These are phyloP conservation scores for Camponotus pennsylvanicus DNA, from an alignment of 1,140 invertebrate species.

Conservation along the genomic window DNA sequence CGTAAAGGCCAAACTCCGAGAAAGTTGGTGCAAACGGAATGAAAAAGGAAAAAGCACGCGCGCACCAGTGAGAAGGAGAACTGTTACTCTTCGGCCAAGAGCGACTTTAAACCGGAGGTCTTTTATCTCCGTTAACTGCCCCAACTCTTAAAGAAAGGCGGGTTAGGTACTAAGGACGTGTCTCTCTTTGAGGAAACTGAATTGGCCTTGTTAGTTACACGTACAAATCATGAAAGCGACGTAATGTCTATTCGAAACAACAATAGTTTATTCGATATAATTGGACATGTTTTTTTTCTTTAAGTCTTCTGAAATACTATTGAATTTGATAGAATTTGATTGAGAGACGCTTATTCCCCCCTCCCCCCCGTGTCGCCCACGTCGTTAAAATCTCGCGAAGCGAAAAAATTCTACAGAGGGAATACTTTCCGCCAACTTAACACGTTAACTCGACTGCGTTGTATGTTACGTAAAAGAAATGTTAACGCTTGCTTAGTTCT, in stretches of 20 bases:
- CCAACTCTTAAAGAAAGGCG: constrained; percentile 49
- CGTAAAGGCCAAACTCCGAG: constrained; percentile 27
- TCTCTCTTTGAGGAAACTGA: constrained; percentile 61
- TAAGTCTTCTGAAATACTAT: background rate
- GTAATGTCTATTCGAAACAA: constrained; percentile 32
- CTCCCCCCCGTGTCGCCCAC: no score
- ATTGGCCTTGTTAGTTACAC: constrained; percentile 61
- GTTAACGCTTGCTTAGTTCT: background rate
- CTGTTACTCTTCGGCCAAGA: constrained; percentile 61
- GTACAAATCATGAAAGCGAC: constrained; percentile 39
- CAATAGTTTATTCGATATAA: constrained; percentile 25
- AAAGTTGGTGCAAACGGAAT: constrained; percentile 41
- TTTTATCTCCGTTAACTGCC: constrained; percentile 71
- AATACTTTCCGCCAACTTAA: background rate
- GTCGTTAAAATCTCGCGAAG: background rate
- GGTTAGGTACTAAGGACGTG: constrained; percentile 41
- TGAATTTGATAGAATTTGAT: constrained; percentile 11
- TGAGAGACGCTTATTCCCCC: background rate
- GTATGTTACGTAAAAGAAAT: background rate
- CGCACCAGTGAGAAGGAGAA: constrained; percentile 19
- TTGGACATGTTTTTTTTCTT: background rate
- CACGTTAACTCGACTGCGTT: background rate
- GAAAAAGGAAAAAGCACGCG: constrained; percentile 24
- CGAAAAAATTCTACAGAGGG: background rate
- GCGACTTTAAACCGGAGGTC: constrained; percentile 63